Conservation (phyloP, 2,888 invertebrate species). For the Heteropelma amictum region DNA sequence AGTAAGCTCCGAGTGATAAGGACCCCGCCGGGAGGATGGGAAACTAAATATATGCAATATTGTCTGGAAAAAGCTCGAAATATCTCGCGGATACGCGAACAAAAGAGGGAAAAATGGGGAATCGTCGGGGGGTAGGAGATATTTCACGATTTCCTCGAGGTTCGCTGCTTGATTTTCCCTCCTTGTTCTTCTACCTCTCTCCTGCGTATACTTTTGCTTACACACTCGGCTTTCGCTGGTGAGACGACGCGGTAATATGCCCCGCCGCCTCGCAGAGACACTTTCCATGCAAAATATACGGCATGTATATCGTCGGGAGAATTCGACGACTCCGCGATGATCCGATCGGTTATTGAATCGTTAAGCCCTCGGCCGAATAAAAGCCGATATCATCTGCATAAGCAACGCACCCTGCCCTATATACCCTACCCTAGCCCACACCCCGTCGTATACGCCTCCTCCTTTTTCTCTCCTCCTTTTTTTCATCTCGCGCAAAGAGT, state of each 20-base stretch:
- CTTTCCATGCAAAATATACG: slow-evolving; percentile 73
- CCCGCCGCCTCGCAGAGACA: slow-evolving; percentile 62
- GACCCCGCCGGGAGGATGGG: neutral
- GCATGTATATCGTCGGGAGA: slow-evolving; percentile 6
- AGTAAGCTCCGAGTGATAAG: slow-evolving; percentile 1
- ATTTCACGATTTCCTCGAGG: slow-evolving; percentile 48
- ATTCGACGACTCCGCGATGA: slow-evolving; percentile 46
- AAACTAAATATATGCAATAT: slow-evolving; percentile 30
- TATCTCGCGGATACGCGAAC: slow-evolving; percentile 35
- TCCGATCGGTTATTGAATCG: slow-evolving; percentile 77
- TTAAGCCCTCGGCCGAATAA: slow-evolving; percentile 73
- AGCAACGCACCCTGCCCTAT: slow-evolving; percentile 60
- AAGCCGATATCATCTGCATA: slow-evolving; percentile 70
- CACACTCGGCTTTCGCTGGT: slow-evolving; percentile 16
- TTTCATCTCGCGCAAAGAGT: too few species aligned
- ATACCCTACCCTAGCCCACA: slow-evolving; percentile 36
- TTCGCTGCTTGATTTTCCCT: slow-evolving; percentile 15
- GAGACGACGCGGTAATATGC: slow-evolving; percentile 53
- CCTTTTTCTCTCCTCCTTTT: neutral
- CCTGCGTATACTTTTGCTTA: neutral
- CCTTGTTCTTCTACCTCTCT: neutral
- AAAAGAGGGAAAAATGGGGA: slow-evolving; percentile 40
- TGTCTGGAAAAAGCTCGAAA: slow-evolving; percentile 24
- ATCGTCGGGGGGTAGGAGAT: slow-evolving; percentile 15
- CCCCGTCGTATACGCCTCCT: slow-evolving; percentile 23